A percentile compares a stretch with the other conserved stretches of the same genome.
phyloP scores from a whole-genome alignment of 2,888 invertebrate genomes.

The Acronicta aceris region DNA sequence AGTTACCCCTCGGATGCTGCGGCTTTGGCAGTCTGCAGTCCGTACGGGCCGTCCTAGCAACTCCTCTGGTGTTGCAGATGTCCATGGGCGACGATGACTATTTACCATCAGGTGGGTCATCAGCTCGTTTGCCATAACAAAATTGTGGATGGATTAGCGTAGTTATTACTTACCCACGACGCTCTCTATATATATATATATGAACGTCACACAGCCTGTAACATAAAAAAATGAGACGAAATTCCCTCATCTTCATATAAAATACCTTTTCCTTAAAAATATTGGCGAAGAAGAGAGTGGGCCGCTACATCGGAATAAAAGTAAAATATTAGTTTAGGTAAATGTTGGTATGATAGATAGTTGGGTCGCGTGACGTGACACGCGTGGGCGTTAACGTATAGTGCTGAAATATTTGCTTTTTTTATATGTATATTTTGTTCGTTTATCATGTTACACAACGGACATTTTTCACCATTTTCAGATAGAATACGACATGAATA shows the following conservation, averaged over 20 bases:
- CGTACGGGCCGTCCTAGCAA: too few species aligned
- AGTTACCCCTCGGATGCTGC: too few species aligned
- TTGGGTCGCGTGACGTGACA: slow-evolving; percentile 28
- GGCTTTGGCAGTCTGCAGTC: too few species aligned
- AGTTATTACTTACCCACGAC: too few species aligned
- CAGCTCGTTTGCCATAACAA: too few species aligned
- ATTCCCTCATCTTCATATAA: background rate
- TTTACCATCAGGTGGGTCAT: too few species aligned
- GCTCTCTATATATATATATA: too few species aligned
- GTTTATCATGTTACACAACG: slow-evolving; percentile 31
- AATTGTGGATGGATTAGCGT: too few species aligned
- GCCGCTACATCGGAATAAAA: slow-evolving; percentile 7
- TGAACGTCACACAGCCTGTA: too few species aligned
- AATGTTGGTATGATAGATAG: slow-evolving; percentile 43
- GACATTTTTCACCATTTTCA: slow-evolving; percentile 32
- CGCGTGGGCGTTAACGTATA: slow-evolving; percentile 24
- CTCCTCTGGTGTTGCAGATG: too few species aligned
- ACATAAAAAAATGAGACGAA: background rate
- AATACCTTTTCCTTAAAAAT: slow-evolving; percentile 1
- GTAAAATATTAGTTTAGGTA: slow-evolving; percentile 46
- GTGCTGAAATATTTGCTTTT: slow-evolving; percentile 27
- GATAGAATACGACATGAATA: slow-evolving; percentile 17
- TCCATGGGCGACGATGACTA: too few species aligned
- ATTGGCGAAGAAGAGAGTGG: background rate
- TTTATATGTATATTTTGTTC: slow-evolving; percentile 24